Base-by-base conservation (phyloP, 2,888 invertebrate species). In the Blastobasis adustella region DNA sequence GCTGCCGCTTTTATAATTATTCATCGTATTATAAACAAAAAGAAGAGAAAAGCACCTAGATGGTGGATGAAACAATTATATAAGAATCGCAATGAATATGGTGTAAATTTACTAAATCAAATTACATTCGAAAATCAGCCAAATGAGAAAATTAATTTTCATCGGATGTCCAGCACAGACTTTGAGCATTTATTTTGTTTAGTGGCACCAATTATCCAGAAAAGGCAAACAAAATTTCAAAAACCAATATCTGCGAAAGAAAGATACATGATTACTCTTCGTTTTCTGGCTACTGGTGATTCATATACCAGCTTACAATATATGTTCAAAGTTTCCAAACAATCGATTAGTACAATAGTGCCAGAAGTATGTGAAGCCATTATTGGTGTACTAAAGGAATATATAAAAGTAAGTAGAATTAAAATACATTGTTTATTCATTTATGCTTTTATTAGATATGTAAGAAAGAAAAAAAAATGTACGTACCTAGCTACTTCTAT, bases 121-220 rank as follows among this genome's bases (percentile, higher is more conserved):
- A 23, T 23, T 23, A 23, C 23, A 2, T 23, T 23, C 23, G 23
- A 23, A 23, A 23, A 23, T 23, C 23, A 23, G 23, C 23, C 23
- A 23, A 23, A 23, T 23, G 23, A 23, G 23, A 23, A 23, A 23
- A 3, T 23, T 23, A 23, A 23, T 23, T 23, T 23, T 23, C 23
- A 23, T 23, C 47, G 47, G 7, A 47, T 47, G 47, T 47, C 47
- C 4, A n/a, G 4, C 10, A 10, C 38, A 10, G 39, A 47, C 10
- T 47, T 47, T 47, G 38, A 47, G 39, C 10, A 47, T 47, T 47
- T 47, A 39, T 47, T 39, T 47, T n/a, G 39, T 47, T 10, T 47
- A 39, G 47, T 38, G 10, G 47, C 39, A 38, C 45, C 45, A 45
- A 6, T 39, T 38, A 47, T 47, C 3, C 47, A 47, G 10, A 47